Conservation (phyloP, 2,797 vertebrate species). For the Hippopotamyrus pictus region DNA sequence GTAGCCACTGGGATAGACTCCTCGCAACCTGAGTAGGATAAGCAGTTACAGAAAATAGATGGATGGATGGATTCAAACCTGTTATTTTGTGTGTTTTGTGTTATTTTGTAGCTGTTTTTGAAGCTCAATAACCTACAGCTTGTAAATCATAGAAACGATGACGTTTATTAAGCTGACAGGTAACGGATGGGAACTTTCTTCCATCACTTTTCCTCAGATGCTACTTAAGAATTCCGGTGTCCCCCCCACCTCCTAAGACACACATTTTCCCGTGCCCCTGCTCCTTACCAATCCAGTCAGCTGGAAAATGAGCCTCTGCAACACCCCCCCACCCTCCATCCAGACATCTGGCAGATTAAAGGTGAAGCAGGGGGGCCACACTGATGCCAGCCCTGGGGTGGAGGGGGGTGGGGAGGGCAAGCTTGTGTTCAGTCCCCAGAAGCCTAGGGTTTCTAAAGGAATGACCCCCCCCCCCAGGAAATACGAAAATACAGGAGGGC, state of each 20-base stretch:
- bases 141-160: neutral
- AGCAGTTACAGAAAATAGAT: neutral
- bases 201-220: neutral
- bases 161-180: neutral
- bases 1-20: neutral
- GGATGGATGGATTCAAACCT: neutral
- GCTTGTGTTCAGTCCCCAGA: no score
- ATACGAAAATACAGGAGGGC: neutral
- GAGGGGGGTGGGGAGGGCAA: neutral
- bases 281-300: constrained; percentile 61
- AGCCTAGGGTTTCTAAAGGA: neutral
- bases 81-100: neutral
- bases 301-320: constrained; percentile 63
- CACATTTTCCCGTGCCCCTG: constrained; percentile 20
- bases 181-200: neutral
- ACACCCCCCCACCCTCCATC: constrained; percentile 55
- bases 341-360: constrained; percentile 66
- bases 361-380: constrained; percentile 64
- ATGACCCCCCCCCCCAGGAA: constrained; percentile 9
- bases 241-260: neutral
- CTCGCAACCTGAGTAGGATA: neutral
- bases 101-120: neutral
- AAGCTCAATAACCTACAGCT: neutral
- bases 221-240: neutral
- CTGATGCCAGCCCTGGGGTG: constrained; percentile 50